Evolutionary conservation across 1,140 invertebrate species (phyloP).

Genomic region (Drosophila ogumai): DNA sequence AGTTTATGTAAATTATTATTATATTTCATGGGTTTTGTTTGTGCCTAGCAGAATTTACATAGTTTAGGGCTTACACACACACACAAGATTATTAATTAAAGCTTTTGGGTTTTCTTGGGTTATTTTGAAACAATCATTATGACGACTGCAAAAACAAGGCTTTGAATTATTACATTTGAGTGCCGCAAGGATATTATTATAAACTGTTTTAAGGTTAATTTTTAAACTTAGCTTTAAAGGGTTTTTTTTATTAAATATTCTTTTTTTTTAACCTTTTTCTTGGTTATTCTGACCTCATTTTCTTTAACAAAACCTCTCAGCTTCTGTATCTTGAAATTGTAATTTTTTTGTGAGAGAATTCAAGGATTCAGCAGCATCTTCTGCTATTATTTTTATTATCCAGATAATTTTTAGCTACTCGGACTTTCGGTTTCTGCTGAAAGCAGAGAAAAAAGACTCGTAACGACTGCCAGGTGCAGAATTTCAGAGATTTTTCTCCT

Average conservation of each 20-base stretch:
- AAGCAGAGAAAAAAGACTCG: neutral
- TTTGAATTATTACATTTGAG: neutral
- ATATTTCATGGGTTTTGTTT: constrained; percentile 11
- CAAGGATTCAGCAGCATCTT: constrained; percentile 2
- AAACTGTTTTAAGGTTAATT: neutral
- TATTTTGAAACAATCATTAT: constrained; percentile 3
- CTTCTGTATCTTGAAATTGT: neutral
- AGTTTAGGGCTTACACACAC: neutral
- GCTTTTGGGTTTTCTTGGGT: neutral
- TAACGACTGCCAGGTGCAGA: constrained; percentile 47
- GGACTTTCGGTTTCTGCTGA: constrained; percentile 22
- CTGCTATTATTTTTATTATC: constrained; percentile 12
- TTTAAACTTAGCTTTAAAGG: neutral
- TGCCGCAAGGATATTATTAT: neutral
- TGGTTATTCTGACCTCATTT: neutral
- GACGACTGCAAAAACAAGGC: neutral
- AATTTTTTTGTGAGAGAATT: neutral
- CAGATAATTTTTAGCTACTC: constrained; percentile 14
- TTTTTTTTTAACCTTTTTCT: neutral
- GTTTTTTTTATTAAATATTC: neutral
- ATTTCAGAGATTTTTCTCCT: constrained; percentile 30
- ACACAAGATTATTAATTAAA: constrained; percentile 17
- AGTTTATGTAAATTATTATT: constrained; percentile 41
- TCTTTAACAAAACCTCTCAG: neutral
- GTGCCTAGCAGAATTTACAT: neutral